Base-by-base conservation (phyloP, 2,888 invertebrate species). In the Microctonus hyperodae region DNA sequence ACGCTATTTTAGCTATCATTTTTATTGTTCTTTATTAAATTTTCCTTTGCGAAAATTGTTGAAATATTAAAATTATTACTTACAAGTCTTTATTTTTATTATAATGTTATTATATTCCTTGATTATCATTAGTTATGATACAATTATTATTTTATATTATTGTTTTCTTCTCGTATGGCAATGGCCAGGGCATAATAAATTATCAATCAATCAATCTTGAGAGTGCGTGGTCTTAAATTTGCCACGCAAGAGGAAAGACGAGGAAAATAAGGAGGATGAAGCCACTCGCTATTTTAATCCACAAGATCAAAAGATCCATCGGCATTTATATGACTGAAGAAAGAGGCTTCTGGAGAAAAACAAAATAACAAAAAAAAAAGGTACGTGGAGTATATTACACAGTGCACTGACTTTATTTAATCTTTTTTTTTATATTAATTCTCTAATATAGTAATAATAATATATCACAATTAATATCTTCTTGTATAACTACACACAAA, bases 231-330 rank as follows among this genome's bases (percentile, higher is more conserved):
- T 48, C 57, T 64, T 33, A 55, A 67, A 64, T 58, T n/a, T 33
- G 40, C 23, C 16, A 51, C 61, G n/a, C 16, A 16, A n/a, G 16
- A 44, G 57, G 22, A 22, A 44, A 59, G 37, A 22, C 35, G 48
- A 28, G 53, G n/a, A 62, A 65, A 65, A 31, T 50, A 44, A 40
- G 57, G 40, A 40, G 60, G 40, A 65, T 65, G 55, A 64, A 67
- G 64, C 33, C 64, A 67, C 68, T 72, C 70, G 69, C 74, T 77
- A 76, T 77, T 77, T 75, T 72, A 74, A 73, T 70, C 33, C 70
- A 71, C 70, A 70, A 76, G 76, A 77, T 77, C 74, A 77, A 76
- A 77, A 75, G 74, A 69, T 63, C 64, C 53, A 76, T 75, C 69
- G 72, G 73, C 69, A 72, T 73, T 70, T 70, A 68, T 70, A 68